These are phyloP conservation scores for Leistus spinibarbis DNA, from an alignment of 2,888 invertebrate species.

Conservation along the genomic window DNA sequence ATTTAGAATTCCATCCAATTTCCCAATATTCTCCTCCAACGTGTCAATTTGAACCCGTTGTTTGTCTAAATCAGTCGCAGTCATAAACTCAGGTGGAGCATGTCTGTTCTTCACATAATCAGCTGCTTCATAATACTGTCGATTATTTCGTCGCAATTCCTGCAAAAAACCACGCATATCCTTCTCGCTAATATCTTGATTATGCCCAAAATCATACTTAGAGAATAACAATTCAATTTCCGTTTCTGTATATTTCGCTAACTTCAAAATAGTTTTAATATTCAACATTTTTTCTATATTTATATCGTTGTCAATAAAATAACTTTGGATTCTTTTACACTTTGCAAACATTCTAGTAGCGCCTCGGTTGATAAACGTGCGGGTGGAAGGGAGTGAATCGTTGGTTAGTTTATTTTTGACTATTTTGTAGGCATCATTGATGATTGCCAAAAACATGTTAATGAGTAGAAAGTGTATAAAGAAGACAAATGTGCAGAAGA, in stretches of 20 bases:
- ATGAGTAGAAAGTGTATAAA: neutral
- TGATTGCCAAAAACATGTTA: neutral
- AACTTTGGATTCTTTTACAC: neutral
- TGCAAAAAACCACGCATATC: neutral
- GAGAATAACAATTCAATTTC: neutral
- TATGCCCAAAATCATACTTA: neutral
- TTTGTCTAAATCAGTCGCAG: neutral
- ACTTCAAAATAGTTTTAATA: neutral
- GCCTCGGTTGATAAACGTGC: neutral
- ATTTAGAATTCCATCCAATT: neutral
- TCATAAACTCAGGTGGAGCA: neutral
- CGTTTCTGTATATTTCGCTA: neutral
- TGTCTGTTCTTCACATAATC: neutral
- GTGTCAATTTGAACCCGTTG: neutral
- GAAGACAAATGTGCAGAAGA: neutral
- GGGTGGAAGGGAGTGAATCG: too few relatives aligned
- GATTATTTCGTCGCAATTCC: neutral
- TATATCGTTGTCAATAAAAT: too few relatives aligned
- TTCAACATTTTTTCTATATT: neutral
- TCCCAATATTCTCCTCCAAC: neutral
- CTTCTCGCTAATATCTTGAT: neutral
- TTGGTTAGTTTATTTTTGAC: neutral
- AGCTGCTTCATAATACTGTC: neutral
- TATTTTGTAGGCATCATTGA: neutral
- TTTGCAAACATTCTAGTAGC: neutral